phyloP scores from a whole-genome alignment of 2,888 invertebrate genomes.

The Chymomyza fuscimana region DNA sequence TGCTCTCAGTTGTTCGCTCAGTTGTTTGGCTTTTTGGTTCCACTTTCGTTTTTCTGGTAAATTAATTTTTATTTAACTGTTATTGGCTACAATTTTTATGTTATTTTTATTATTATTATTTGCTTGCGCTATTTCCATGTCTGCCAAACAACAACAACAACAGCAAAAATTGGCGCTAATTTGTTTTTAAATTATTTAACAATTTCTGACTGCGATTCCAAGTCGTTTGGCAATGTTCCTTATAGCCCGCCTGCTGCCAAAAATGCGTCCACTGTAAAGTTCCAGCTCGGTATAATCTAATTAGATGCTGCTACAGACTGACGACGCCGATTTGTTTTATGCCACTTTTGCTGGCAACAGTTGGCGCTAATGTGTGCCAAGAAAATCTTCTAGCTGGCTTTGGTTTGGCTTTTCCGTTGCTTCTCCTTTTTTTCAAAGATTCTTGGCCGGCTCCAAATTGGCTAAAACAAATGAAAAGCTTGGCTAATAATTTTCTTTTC shows the following conservation, averaged over 20 bases:
- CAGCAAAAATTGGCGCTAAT: constrained; percentile 55
- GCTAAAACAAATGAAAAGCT: constrained; percentile 39
- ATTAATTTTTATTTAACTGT: constrained; percentile 72
- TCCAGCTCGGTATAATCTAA: constrained; percentile 49
- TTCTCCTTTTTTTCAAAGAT: neutral
- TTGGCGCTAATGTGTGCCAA: constrained; percentile 65
- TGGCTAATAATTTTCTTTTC: constrained; percentile 50
- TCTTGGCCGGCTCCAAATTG: constrained; percentile 28
- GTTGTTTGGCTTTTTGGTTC: constrained; percentile 21
- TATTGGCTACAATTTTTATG: constrained; percentile 58
- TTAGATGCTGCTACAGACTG: constrained; percentile 53
- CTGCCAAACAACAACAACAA: neutral
- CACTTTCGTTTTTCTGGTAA: constrained; percentile 53
- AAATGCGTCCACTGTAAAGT: constrained; percentile 4
- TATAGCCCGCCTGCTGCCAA: neutral
- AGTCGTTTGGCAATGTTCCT: constrained; percentile 24
- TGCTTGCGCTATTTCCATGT: constrained; percentile 22
- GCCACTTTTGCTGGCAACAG: constrained; percentile 67
- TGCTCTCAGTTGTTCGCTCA: constrained; percentile 35
- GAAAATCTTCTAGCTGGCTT: constrained; percentile 53
- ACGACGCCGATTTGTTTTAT: constrained; percentile 65
- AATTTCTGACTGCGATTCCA: constrained; percentile 53
- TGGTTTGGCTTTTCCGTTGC: neutral
- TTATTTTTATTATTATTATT: constrained; percentile 44
- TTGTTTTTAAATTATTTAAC: constrained; percentile 72